These are phyloP conservation scores for Griposia aprilina DNA, from an alignment of 2,888 invertebrate genomes.

Conservation along the genomic window DNA sequence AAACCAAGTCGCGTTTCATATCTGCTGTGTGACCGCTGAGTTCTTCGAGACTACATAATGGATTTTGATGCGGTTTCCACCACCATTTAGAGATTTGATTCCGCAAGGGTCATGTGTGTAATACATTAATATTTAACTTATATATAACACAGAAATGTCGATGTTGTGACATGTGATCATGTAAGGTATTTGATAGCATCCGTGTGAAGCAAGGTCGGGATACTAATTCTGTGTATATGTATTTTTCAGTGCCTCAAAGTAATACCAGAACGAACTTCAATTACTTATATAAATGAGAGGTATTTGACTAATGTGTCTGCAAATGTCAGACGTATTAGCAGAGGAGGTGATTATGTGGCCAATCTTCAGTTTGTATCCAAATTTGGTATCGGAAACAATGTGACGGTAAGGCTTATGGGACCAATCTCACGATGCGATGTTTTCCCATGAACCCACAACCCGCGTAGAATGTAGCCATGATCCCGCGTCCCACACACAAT, in stretches of 20 bases:
- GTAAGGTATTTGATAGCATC: not conserved
- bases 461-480: not conserved
- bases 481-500: too few relatives aligned
- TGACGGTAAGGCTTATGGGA: slow-evolving; percentile 24
- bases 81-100: not conserved
- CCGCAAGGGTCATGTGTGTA: not conserved
- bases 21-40: not conserved
- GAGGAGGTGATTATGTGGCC: slow-evolving; percentile 51
- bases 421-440: not conserved
- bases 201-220: not conserved
- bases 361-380: slow-evolving; percentile 43
- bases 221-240: not conserved
- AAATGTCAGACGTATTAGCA: slow-evolving; percentile 49
- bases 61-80: not conserved
- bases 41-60: not conserved
- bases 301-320: slow-evolving; percentile 12
- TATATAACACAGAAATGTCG: not conserved
- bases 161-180: not conserved
- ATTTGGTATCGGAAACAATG: slow-evolving; percentile 9
- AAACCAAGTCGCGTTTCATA: not conserved
- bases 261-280: slow-evolving; percentile 33
- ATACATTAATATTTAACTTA: not conserved
- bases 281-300: slow-evolving; percentile 23
- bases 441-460: too few relatives aligned
- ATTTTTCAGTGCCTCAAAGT: slow-evolving; percentile 46